Base-by-base conservation (phyloP, 1,140 invertebrate species). In the Philotrypesis tridentata region DNA sequence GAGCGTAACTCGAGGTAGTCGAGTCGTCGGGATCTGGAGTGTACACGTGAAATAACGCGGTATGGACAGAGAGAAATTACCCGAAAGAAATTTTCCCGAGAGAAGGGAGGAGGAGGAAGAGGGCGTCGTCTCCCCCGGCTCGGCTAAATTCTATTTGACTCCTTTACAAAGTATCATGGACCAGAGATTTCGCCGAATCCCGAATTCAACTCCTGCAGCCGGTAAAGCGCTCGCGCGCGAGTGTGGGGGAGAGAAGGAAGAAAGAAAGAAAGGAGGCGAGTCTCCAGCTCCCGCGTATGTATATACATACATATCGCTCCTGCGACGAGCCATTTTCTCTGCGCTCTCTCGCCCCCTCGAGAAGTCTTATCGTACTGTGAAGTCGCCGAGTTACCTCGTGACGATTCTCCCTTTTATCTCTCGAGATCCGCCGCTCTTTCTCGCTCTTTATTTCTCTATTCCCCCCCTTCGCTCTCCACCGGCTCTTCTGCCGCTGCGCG, bases 341-440 rank as follows among this genome's bases (percentile, higher is more conserved):
- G 43, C 14, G 12, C 61, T 77, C 25, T 61, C n/a, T n/a, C n/a
- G n/a, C n/a, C 33, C 21, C 67, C 67, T 61, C 67, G 68, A 73
- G 55, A 48, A 80, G 79, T 80, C 79, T 80, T 80, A 80, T 80
- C 79, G 65, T 80, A 73, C 70, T 48, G 70, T 80, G 25, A 73
- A 80, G 76, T 78, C 65, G 21, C 17, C 65, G 76, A 78, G 77
- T 79, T 79, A 79, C 48, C 79, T 73, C 71, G 70, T 68, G 79
- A 80, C 79, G 55, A 80, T 80, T 80, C 79, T 43, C 77, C 43
- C 60, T 80, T 80, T 80, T 80, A 72, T 80, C 55, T 79, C 33
- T 37, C 29, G 29, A 61, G 48, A 79, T 79, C 77, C 68, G 48
- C 25, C 23, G 12, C 21, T 27, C 40, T 79, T 23, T 67, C 77